A percentile compares a stretch with the other conserved stretches of the same genome.
phyloP scores from a whole-genome alignment of 2,113 vertebrate species.

The Dicerorhinus sumatrensis region DNA sequence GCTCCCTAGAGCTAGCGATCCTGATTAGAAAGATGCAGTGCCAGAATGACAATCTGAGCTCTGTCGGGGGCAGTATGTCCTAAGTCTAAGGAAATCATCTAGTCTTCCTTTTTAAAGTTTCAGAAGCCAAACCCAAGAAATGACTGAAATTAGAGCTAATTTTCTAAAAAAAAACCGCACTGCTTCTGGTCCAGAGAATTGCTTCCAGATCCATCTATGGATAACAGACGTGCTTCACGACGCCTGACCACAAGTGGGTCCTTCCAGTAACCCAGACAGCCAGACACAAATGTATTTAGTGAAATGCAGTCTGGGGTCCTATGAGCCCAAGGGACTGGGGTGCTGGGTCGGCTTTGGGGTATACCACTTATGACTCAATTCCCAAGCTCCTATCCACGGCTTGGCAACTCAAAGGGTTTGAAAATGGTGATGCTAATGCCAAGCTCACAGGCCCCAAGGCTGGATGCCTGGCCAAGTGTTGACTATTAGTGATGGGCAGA shows the following conservation, averaged over 20 bases:
- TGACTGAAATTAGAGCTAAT: neutral
- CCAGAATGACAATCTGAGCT: neutral
- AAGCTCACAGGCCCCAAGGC: neutral
- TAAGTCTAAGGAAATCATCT: neutral
- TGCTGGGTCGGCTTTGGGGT: neutral
- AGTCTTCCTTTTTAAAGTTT: neutral
- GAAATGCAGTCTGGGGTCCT: neutral
- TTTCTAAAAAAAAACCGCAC: neutral
- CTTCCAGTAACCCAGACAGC: neutral
- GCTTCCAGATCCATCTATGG: neutral
- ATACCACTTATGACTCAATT: neutral
- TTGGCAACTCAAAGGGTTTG: neutral
- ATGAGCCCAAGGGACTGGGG: neutral
- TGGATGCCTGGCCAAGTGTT: neutral
- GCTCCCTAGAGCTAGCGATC: neutral
- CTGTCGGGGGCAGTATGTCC: neutral
- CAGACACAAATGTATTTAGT: neutral
- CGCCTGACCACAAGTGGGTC: neutral
- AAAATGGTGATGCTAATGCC: neutral
- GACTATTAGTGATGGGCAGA: neutral
- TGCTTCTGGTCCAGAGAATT: neutral
- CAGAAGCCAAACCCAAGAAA: conserved; percentile 30
- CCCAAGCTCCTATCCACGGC: neutral
- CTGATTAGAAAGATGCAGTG: neutral
- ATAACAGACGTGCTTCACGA: neutral